These are phyloP conservation scores for Ceratina australensis DNA, from an alignment of 1,140 invertebrate genomes.

Conservation along the genomic window DNA sequence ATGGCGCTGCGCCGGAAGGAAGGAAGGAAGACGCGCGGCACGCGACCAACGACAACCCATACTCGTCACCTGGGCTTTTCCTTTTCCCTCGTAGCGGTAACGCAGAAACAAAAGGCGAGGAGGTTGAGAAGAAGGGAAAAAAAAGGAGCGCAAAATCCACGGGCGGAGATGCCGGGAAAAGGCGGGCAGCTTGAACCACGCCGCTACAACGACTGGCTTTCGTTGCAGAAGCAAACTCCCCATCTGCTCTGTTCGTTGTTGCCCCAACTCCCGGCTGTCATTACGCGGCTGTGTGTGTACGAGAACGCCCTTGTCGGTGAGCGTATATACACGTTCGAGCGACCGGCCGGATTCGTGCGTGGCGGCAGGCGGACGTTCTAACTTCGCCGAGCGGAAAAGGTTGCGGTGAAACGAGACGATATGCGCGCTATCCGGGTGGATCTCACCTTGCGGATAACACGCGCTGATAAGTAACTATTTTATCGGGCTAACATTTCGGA, in stretches of 20 bases:
- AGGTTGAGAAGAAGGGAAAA: neutral
- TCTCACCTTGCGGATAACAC: slow-evolving; percentile 45
- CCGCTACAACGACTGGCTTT: slow-evolving; percentile 73
- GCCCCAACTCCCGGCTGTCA: slow-evolving; percentile 68
- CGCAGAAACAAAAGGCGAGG: slow-evolving; percentile 11
- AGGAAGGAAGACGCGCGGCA: slow-evolving; percentile 41
- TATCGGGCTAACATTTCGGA: slow-evolving; percentile 15
- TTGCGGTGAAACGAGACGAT: slow-evolving; percentile 32
- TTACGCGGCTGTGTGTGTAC: slow-evolving; percentile 57
- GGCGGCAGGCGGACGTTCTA: slow-evolving; percentile 46
- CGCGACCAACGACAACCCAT: slow-evolving; percentile 35
- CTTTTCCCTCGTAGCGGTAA: slow-evolving; percentile 29
- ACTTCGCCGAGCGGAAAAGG: slow-evolving; percentile 53
- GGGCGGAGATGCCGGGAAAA: slow-evolving; percentile 62
- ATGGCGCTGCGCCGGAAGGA: slow-evolving; percentile 29
- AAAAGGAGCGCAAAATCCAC: slow-evolving; percentile 37
- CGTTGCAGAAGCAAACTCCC: slow-evolving; percentile 69
- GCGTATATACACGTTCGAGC: slow-evolving; percentile 35
- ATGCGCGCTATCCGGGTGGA: slow-evolving; percentile 30
- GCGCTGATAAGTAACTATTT: slow-evolving; percentile 41
- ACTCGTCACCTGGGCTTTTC: slow-evolving; percentile 27
- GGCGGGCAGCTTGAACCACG: slow-evolving; percentile 73
- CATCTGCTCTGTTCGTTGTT: slow-evolving; percentile 67
- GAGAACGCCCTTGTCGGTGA: slow-evolving; percentile 53
- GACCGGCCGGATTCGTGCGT: slow-evolving; percentile 31